Percentiles rank a stretch among this genome's conserved stretches.
These are phyloP conservation scores for Drosophila sp. DNA, from an alignment of 1,140 invertebrate species.

Conservation along the genomic window DNA sequence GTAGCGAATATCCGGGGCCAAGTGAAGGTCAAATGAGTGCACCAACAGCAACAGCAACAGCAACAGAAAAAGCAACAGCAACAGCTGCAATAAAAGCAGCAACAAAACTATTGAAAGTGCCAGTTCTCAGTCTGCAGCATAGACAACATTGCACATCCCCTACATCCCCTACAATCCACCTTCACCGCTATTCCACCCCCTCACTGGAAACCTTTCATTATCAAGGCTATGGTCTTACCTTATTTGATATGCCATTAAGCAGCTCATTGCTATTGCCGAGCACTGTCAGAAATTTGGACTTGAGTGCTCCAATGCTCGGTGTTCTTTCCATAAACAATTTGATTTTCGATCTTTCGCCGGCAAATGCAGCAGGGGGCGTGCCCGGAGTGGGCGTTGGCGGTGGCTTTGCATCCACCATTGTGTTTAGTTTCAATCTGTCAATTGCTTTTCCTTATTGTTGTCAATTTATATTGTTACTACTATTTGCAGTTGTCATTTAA, in stretches of 20 bases:
- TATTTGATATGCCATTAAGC: conserved; percentile 85
- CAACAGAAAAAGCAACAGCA: conserved; percentile 52
- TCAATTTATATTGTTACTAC: conserved; percentile 8
- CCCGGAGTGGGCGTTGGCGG: conserved; percentile 54
- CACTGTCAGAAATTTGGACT: conserved; percentile 85
- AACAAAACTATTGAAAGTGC: conserved; percentile 62
- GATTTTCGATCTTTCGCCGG: conserved; percentile 83
- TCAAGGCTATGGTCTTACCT: conserved; percentile 74
- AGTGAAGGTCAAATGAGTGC: conserved; percentile 77
- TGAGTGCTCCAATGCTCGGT: conserved; percentile 83
- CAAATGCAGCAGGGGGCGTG: conserved; percentile 71
- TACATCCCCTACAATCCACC: too few species aligned
- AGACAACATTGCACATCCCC: too few species aligned
- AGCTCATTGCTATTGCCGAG: conserved; percentile 85
- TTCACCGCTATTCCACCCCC: too few species aligned
- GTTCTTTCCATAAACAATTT: conserved; percentile 85
- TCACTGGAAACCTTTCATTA: conserved; percentile 47
- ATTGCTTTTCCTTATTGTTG: conserved; percentile 6
- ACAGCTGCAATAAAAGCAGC: conserved; percentile 53
- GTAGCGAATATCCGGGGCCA: conserved; percentile 48
- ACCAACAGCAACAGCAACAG: conserved; percentile 53
- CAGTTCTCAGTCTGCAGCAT: conserved; percentile 57
- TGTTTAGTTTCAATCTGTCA: neutral
- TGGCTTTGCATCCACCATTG: conserved; percentile 73
- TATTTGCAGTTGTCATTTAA: conserved; percentile 55